Evolutionary conservation across 2,888 invertebrate species (phyloP), one percentile per base, ranked within the genome.

Genomic region (Cancer borealis): DNA sequence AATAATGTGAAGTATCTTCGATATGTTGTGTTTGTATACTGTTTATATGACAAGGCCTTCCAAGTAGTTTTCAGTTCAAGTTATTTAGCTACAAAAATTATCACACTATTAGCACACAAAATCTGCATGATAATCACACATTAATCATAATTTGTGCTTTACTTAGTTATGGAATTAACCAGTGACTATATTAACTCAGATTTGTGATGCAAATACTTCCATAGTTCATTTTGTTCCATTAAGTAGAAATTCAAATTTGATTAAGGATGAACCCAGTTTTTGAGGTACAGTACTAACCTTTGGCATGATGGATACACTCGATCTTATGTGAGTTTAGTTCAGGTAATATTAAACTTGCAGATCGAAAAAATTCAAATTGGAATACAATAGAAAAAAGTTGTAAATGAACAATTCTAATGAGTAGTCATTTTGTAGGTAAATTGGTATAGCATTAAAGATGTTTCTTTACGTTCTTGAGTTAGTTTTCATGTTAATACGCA

Each of bases 1-100:
- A 73, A n/a, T 73, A 3, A 26, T 73, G 73, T 73, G 26, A 73
- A 26, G 73, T 8, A 84, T 39, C 17, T 39, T 30, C 17, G 84
- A 84, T 84, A 84, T 84, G 84, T 84, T 39, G 30, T 84, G 30
- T 84, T 84, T 84, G 84, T 84, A 84, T 21, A n/a, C 3, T 84
- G 84, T 84, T 84, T 17, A 84, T 39, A 12, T 84, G 39, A 21
- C 30, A 84, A 84, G 84, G 84, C 30, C 6, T 84, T 84, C 14
- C 6, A 84, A 84, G 39, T 84, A 39, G 84, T 84, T 39, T 39
- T 39, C 39, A 39, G 39, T 39, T 39, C 39, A 39, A 39, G 73
- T 26, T 10, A 10, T 73, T 26, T 73, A 73, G 26, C 73, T 73
- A 73, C 73, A n/a, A 73, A 73, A 73, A 73, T 26, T 26, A 73